Percentiles rank a stretch among this genome's conserved stretches.
Evolutionary conservation across 2,797 vertebrate genomes (phyloP).

Genomic region (Cynodonichthys magdalenae): DNA sequence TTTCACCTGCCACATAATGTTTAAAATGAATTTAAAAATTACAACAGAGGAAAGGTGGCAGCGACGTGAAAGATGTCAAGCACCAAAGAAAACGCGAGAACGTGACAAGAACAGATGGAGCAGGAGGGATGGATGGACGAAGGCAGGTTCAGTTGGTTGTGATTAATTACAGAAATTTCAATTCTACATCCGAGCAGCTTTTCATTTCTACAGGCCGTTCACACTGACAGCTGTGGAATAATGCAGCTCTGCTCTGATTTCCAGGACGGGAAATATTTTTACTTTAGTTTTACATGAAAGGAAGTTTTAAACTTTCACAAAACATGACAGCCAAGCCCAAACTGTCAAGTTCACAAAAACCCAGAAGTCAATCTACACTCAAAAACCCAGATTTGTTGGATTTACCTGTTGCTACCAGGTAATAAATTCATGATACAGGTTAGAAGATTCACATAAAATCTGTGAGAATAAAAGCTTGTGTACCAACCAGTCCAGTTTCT

Average conservation of each 20-base stretch:
- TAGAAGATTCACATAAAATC: too few species aligned
- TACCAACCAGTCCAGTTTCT: slow-evolving; percentile 88
- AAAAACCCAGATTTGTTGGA: too few species aligned
- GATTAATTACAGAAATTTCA: slow-evolving; percentile 72
- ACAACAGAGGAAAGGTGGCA: slow-evolving; percentile 5
- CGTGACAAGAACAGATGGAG: slow-evolving; percentile 30
- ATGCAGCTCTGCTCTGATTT: slow-evolving; percentile 55
- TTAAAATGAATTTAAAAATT: background rate
- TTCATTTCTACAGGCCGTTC: slow-evolving; percentile 61
- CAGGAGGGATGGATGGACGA: slow-evolving; percentile 31
- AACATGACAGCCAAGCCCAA: too few species aligned
- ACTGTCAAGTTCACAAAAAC: too few species aligned
- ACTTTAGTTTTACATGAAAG: background rate
- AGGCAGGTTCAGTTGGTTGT: slow-evolving; percentile 25
- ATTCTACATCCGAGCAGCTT: slow-evolving; percentile 63
- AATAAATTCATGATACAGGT: too few species aligned
- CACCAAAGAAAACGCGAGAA: slow-evolving; percentile 27
- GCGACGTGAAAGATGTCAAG: slow-evolving; percentile 32
- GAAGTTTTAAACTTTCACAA: background rate
- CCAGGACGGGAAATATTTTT: background rate
- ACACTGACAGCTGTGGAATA: slow-evolving; percentile 66
- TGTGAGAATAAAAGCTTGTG: background rate
- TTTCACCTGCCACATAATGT: slow-evolving; percentile 25
- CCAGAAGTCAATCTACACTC: too few species aligned
- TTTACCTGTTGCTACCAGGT: too few species aligned